These are phyloP conservation scores for Cephalotes varians DNA, from an alignment of 2,888 invertebrate species.

Conservation along the genomic window DNA sequence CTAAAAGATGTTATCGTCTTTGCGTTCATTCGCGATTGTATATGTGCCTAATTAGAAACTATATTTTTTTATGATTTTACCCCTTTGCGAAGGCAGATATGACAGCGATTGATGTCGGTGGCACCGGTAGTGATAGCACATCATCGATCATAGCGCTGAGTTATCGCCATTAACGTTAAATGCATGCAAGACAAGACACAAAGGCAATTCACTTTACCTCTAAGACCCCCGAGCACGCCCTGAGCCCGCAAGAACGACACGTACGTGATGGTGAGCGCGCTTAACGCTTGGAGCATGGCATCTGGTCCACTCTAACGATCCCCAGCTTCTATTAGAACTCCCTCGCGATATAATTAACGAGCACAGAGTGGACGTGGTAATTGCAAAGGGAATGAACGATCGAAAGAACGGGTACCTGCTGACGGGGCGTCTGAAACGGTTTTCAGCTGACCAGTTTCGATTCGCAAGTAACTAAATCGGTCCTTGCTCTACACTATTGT, in stretches of 20 bases:
- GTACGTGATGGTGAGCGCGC: constrained; percentile 44
- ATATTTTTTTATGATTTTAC: constrained; percentile 36
- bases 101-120: constrained; percentile 44
- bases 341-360: constrained; percentile 65
- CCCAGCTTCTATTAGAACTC: constrained; percentile 60
- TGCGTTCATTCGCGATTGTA: neutral
- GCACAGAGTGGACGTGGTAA: constrained; percentile 61
- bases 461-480: constrained; percentile 26
- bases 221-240: constrained; percentile 64
- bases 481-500: neutral
- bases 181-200: constrained; percentile 75
- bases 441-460: constrained; percentile 47
- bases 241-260: constrained; percentile 53
- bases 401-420: constrained; percentile 52
- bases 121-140: constrained; percentile 57
- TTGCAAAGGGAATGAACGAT: constrained; percentile 63
- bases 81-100: neutral
- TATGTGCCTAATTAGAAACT: neutral
- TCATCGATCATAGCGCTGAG: constrained; percentile 67
- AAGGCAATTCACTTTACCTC: constrained; percentile 74
- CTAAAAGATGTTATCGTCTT: neutral
- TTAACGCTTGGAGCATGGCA: constrained; percentile 60
- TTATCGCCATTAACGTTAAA: constrained; percentile 75
- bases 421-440: constrained; percentile 44
- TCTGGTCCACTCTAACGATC: constrained; percentile 66